Evolutionary conservation across 2,888 invertebrate species (phyloP), one percentile per base, ranked within the genome.

Genomic region (Coelinius sp.): DNA sequence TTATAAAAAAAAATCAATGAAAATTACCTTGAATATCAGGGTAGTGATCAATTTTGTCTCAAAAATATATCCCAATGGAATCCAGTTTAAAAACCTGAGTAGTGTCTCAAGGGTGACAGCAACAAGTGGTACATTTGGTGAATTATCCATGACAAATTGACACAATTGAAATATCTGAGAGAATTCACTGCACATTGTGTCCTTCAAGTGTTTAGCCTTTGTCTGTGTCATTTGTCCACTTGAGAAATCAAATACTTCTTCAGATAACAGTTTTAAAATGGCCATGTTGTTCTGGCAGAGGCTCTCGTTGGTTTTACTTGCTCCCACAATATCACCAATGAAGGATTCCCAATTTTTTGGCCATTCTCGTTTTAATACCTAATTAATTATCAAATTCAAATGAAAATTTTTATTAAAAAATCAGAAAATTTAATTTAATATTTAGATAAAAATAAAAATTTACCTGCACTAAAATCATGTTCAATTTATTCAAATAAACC

Each of bases 251-350:
- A 99, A 99, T 52, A 99, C 95, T 90, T 99, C 99, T 89, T 99
- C 99, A 88, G 98, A 98, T 41, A 99, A 91, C 75, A 99, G 90
- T 88, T 98, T 98, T 77, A 99, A 90, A 84, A 99, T 99, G 27
- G 95, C 95, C 98, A 99, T 99, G 88, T 99, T 99, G 89, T 99
- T 99, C 90, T 99, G 98, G 90, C 99, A 99, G 63, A 99, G 91
- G 83, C 97, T 96, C 89, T 99, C 99, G 88, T 98, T 99, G 25
- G 98, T 98, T 90, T 98, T 98, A 82, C 98, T 98, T 59, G 99
- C 97, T 73, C 99, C 99, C 73, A 99, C 99, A 86, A 99, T 99
- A 88, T 99, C 99, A 84, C 96, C 94, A 82, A 99, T 99, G 89
- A 99, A 99, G 27, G 97, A 94, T 84, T 98, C 97, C 99, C 99